Evolutionary conservation across 2,888 invertebrate genomes (phyloP), one percentile per base, ranked within the genome.

Genomic region (Ormyrus rosae): DNA sequence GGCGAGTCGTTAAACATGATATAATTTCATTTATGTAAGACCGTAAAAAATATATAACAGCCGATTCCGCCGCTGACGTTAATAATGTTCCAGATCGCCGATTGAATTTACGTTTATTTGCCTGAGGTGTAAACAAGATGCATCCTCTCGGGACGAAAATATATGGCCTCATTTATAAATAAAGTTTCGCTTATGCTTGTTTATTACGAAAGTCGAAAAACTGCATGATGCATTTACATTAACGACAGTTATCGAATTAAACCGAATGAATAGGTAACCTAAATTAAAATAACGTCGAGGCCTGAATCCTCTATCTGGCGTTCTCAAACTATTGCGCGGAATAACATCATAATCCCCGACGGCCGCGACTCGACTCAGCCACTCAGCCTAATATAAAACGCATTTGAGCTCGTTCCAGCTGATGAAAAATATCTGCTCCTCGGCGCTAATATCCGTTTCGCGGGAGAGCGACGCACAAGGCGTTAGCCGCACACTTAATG

Each of bases 1-100:
- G 19, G 19, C 19, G 46, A 64, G 58, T 69, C 79, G 68, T 79
- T 72, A 78, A 72, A 8, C 19, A 46, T 45, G 65, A 64, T 78
- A 70, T 50, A 77, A 77, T 77, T 63, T 77, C 63, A 77, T 55
- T 78, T 78, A 72, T 51, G 48, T 46, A 73, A 72, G 61, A 19
- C 19, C 19, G 19, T 0, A 51, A 60, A 50, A 65, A 70, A 19
- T 19, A 19, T 19, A 19, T 19, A 19, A 19, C 19, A 19, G 19
- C 19, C 19, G 19, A 19, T 19, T 0, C 19, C 19, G 19, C 19
- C 19, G 19, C 19, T 19, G 19, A 19, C 19, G 19, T 19, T 19
- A 19, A 19, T 19, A 19, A 19, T 19, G 19, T 19, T 19, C 19
- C 19, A 19, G 19, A 19, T 19, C 19, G 19, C 19, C 19, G 19